Evolutionary conservation across 2,888 invertebrate genomes (phyloP).

Genomic region (Lithosia quadra): DNA sequence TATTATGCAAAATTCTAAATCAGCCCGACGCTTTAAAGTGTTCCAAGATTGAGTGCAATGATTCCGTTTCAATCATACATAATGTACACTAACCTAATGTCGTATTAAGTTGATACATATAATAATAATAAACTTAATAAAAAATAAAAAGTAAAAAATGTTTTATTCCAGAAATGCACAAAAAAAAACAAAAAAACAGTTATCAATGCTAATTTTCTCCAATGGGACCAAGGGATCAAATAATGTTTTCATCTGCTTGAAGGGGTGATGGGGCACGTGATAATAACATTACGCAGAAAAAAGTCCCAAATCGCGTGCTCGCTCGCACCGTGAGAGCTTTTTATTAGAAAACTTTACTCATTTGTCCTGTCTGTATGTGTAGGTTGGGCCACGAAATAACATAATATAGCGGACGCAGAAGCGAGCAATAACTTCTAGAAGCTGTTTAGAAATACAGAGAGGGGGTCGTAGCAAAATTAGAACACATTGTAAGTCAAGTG

Average conservation of each 20-base stretch:
- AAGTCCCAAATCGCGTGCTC: conserved; percentile 46
- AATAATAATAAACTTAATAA: too few species aligned
- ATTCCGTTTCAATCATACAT: too few species aligned
- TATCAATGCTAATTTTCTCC: conserved; percentile 3
- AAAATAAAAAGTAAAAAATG: too few species aligned
- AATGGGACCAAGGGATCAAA: not conserved
- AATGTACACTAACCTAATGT: too few species aligned
- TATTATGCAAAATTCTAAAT: too few species aligned
- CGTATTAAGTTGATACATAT: too few species aligned
- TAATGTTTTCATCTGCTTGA: not conserved
- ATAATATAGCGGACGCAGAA: not conserved
- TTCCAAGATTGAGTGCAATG: too few species aligned
- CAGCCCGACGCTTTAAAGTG: too few species aligned
- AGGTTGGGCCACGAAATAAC: conserved; percentile 17
- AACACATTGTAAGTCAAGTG: too few species aligned
- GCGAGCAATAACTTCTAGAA: too few species aligned
- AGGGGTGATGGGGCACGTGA: conserved; percentile 25
- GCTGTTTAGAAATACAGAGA: too few species aligned
- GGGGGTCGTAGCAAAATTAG: too few species aligned
- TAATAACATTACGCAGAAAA: conserved; percentile 41
- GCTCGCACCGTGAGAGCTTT: conserved; percentile 37
- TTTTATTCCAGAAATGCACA: not conserved
- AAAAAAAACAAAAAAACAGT: not conserved
- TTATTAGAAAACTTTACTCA: conserved; percentile 54
- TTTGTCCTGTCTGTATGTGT: conserved; percentile 45